Conservation (phyloP, 2,797 vertebrate genomes). For the Prionace glauca region DNA sequence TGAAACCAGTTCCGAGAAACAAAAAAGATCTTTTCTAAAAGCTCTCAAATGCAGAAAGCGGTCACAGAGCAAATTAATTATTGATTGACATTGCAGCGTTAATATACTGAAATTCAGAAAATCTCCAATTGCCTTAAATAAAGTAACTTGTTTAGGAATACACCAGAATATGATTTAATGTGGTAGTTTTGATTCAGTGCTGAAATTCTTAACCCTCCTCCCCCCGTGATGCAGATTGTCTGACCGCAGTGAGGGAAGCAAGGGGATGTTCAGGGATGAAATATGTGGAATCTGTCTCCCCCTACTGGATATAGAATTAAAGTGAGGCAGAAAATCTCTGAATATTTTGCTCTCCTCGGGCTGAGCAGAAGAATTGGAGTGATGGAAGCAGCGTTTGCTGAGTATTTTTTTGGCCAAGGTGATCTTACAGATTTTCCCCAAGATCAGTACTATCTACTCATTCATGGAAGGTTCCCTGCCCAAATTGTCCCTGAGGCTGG, state of each 20-base stretch:
- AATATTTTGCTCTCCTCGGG: background rate
- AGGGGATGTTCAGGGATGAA: background rate
- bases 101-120: background rate
- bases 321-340: background rate
- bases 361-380: background rate
- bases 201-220: background rate
- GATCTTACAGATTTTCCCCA: background rate
- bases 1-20: background rate
- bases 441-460: background rate
- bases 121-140: background rate
- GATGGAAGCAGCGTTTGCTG: background rate
- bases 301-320: background rate
- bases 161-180: background rate
- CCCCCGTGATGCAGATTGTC: background rate
- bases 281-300: slow-evolving; percentile 33
- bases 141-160: background rate
- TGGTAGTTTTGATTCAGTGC: background rate
- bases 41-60: background rate
- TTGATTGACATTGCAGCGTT: background rate
- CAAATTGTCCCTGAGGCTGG: background rate
- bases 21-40: background rate
- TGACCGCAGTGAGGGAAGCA: background rate
- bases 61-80: background rate
- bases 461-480: background rate
- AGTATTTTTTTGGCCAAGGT: background rate